phyloP scores from a whole-genome alignment of 2,888 invertebrate species.

The Muschampia plurimacula region DNA sequence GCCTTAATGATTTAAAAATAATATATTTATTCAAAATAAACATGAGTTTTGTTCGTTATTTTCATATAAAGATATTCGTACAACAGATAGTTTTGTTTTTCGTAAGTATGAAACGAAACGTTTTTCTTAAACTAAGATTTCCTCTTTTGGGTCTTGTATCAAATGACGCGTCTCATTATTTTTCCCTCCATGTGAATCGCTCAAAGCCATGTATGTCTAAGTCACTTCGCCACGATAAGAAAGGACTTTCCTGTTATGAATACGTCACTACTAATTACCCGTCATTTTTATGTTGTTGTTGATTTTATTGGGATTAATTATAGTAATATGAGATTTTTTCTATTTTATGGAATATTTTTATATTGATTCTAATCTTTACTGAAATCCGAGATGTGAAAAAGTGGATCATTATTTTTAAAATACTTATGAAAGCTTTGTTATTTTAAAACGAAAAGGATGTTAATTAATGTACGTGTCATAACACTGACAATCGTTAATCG shows the following conservation, averaged over 20 bases:
- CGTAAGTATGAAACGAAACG: slow-evolving; percentile 17
- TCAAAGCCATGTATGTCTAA: slow-evolving; percentile 29
- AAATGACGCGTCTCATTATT: slow-evolving; percentile 39
- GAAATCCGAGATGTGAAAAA: neutral
- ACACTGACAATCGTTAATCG: too few species aligned
- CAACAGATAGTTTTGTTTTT: neutral
- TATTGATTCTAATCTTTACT: neutral
- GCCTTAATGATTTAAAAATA: too few species aligned
- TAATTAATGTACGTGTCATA: too few species aligned
- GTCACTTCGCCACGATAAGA: slow-evolving; percentile 26
- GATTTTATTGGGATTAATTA: slow-evolving; percentile 16
- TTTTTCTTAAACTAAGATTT: slow-evolving; percentile 29
- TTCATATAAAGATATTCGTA: neutral
- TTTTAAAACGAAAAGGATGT: too few species aligned
- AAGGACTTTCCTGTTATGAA: slow-evolving; percentile 30
- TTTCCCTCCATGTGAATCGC: slow-evolving; percentile 27
- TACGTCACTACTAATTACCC: slow-evolving; percentile 22
- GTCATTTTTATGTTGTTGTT: slow-evolving; percentile 5
- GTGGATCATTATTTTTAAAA: too few species aligned
- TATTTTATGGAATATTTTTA: neutral
- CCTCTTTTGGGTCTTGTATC: slow-evolving; percentile 27
- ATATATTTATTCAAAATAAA: neutral
- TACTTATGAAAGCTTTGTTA: too few species aligned
- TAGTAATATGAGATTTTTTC: neutral
- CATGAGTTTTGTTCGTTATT: neutral